These are phyloP conservation scores for Sebastes diaconus DNA, from an alignment of 2,797 vertebrate genomes.

Conservation along the genomic window DNA sequence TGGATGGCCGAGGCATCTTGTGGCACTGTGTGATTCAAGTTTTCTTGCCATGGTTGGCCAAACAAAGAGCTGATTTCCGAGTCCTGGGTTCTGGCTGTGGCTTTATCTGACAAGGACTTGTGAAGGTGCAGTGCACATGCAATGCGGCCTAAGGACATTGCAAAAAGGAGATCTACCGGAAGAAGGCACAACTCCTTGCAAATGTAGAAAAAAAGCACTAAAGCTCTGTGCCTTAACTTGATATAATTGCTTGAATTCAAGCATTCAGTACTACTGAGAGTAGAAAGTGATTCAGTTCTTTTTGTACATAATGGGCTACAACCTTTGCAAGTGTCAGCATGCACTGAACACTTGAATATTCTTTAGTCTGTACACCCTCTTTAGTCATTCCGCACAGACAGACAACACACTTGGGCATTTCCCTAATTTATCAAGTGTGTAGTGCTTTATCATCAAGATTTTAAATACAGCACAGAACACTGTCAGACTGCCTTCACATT, in stretches of 20 bases:
- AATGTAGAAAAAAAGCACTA: not conserved
- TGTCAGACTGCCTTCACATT: not conserved
- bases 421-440: not conserved
- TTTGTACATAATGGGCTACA: not conserved
- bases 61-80: conserved; percentile 43
- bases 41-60: conserved; percentile 46
- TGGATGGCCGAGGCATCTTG: conserved; percentile 34
- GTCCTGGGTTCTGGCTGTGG: conserved; percentile 13
- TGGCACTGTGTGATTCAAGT: conserved; percentile 44
- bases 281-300: not conserved
- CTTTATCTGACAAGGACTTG: not conserved
- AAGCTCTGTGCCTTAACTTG: not conserved
- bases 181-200: not conserved
- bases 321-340: not conserved
- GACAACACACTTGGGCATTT: not conserved
- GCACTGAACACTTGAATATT: not conserved
- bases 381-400: not conserved
- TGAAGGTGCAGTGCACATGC: conserved; percentile 1
- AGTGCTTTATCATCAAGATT: not conserved
- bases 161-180: not conserved
- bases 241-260: not conserved
- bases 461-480: not conserved
- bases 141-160: not conserved
- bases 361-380: not conserved
- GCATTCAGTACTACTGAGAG: not conserved